A percentile compares a stretch with the other conserved stretches of the same genome.
Conservation (phyloP, 23 tunicate species). For the Phallusia fumigata region DNA sequence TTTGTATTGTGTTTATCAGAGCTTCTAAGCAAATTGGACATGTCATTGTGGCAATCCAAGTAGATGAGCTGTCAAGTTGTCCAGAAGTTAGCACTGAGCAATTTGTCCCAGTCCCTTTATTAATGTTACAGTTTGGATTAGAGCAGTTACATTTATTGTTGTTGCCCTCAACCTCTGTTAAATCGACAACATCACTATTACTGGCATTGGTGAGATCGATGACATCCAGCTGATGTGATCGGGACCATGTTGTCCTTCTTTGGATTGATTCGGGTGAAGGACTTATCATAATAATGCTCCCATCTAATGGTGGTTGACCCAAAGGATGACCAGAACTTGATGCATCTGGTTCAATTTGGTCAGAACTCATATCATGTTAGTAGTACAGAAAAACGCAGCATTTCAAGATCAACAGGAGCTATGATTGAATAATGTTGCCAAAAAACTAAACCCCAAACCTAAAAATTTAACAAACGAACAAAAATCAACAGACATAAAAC, state of each 20-base stretch:
- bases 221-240: background rate
- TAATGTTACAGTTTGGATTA: background rate
- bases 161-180: background rate
- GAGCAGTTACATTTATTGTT: background rate
- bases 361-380: too few species aligned
- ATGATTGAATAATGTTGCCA: too few species aligned
- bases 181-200: background rate
- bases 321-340: background rate
- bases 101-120: background rate
- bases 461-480: too few species aligned
- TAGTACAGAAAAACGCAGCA: too few species aligned
- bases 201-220: background rate
- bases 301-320: background rate
- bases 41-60: background rate
- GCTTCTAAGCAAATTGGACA: conserved; percentile 28
- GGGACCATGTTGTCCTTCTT: background rate
- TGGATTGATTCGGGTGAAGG: background rate
- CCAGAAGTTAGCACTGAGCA: background rate
- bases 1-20: conserved; percentile 6
- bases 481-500: too few species aligned
- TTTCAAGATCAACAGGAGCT: too few species aligned
- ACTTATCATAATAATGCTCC: background rate
- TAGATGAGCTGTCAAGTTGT: background rate
- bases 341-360: too few species aligned
- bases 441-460: too few species aligned